Percentiles rank a stretch among this genome's conserved stretches.
Conservation (phyloP, 2,113 vertebrate species). For the Camelus bactrianus region DNA sequence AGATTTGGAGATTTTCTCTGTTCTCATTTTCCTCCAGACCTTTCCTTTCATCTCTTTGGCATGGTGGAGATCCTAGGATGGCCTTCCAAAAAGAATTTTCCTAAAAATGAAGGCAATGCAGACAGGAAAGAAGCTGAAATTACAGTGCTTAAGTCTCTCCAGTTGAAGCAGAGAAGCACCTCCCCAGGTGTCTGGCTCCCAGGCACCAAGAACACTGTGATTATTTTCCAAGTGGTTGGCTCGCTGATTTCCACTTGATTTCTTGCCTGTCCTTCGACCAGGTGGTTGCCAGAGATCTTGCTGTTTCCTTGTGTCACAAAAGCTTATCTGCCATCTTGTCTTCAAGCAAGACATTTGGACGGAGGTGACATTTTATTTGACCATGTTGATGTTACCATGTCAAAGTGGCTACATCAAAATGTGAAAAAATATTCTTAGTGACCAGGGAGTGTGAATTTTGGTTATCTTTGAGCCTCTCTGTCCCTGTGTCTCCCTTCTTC, state of each 20-base stretch:
- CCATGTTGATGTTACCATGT: not conserved
- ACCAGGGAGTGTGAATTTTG: not conserved
- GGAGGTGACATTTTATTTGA: constrained; percentile 16
- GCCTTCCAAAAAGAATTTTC: not conserved
- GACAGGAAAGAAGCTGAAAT: constrained; percentile 1
- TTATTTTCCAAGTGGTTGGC: not conserved
- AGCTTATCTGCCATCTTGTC: not conserved
- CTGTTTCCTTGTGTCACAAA: not conserved
- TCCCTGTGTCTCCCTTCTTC: not conserved
- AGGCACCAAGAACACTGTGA: not conserved
- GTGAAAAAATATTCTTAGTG: not conserved
- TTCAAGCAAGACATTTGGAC: constrained; percentile 14
- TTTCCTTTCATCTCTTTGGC: constrained; percentile 51
- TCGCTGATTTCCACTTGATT: not conserved
- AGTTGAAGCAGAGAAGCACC: not conserved
- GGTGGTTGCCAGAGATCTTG: not conserved
- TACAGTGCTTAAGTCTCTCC: not conserved
- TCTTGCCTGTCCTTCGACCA: not conserved
- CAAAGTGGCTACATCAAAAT: not conserved
- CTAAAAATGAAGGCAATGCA: not conserved
- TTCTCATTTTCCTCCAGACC: not conserved
- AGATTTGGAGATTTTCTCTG: not conserved
- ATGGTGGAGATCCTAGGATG: not conserved
- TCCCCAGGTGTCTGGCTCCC: not conserved
- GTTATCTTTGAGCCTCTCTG: not conserved